These are phyloP conservation scores for Sarcophaga peregrina DNA, from an alignment of 1,140 invertebrate genomes.

Conservation along the genomic window DNA sequence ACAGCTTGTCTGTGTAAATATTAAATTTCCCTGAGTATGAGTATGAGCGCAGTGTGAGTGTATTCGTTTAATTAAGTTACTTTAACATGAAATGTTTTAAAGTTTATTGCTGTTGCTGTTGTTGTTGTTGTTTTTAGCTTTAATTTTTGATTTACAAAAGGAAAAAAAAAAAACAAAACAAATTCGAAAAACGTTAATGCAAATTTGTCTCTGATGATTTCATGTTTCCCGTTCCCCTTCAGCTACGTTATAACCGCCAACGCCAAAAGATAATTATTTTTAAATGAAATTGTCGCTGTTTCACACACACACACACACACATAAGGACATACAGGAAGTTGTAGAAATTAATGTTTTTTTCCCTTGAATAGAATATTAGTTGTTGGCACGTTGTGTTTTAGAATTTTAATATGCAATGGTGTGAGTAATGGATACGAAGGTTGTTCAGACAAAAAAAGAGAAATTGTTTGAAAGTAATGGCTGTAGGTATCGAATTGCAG, in stretches of 20 bases:
- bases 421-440: not conserved
- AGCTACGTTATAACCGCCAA: not conserved
- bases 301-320: no score
- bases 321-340: not conserved
- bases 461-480: no score
- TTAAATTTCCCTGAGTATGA: no score
- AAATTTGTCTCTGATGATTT: slow-evolving; percentile 17
- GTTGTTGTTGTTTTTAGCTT: not conserved
- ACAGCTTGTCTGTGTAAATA: no score
- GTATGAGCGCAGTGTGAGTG: not conserved
- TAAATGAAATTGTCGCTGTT: slow-evolving; percentile 11
- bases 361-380: not conserved
- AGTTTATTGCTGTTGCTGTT: not conserved
- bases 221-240: not conserved
- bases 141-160: no score
- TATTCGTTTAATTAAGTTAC: slow-evolving; percentile 12
- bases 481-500: no score
- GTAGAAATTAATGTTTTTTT: not conserved
- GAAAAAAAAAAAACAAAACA: no score
- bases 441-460: no score
- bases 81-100: slow-evolving; percentile 4
- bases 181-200: not conserved
- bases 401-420: not conserved
- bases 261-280: not conserved
- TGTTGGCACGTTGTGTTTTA: slow-evolving; percentile 3